Conservation (phyloP, 2,888 invertebrate genomes). For the Creontiades dilutus region DNA sequence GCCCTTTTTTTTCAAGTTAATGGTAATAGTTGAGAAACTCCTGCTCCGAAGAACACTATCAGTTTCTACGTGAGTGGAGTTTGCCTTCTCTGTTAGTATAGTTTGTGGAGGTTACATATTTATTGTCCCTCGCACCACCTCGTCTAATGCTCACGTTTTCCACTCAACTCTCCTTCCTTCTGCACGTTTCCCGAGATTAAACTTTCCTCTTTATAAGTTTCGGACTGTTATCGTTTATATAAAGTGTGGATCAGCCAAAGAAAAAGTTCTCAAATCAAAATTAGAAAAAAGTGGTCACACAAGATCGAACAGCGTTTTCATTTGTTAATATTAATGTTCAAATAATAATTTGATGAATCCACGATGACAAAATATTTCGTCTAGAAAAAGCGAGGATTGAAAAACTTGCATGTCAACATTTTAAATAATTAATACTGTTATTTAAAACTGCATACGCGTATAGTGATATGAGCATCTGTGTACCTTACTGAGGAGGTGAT, state of each 20-base stretch:
- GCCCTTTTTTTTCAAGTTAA: conserved; percentile 42
- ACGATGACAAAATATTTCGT: too few relatives aligned
- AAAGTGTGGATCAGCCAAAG: neutral
- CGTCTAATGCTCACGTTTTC: conserved; percentile 9
- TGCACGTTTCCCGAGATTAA: neutral
- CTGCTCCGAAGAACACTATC: conserved; percentile 36
- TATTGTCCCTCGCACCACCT: conserved; percentile 42
- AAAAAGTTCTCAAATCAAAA: conserved; percentile 9
- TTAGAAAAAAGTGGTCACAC: neutral
- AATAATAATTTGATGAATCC: too few relatives aligned
- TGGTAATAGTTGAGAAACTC: conserved; percentile 42
- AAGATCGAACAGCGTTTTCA: too few relatives aligned
- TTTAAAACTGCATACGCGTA: too few relatives aligned
- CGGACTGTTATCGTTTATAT: neutral
- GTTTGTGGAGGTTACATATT: conserved; percentile 34
- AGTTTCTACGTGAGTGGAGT: conserved; percentile 46
- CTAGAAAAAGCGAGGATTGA: too few relatives aligned
- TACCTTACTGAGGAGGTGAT: too few relatives aligned
- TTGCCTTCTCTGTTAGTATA: neutral
- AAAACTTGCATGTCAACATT: too few relatives aligned
- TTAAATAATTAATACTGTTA: too few relatives aligned
- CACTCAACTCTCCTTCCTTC: neutral
- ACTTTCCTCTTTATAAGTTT: conserved; percentile 35
- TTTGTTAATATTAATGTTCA: too few relatives aligned
- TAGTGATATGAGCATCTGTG: too few relatives aligned